A percentile compares a stretch with the other conserved stretches of the same genome.
phyloP scores from a whole-genome alignment of 2,888 invertebrate genomes.

The Auanema sp. region DNA sequence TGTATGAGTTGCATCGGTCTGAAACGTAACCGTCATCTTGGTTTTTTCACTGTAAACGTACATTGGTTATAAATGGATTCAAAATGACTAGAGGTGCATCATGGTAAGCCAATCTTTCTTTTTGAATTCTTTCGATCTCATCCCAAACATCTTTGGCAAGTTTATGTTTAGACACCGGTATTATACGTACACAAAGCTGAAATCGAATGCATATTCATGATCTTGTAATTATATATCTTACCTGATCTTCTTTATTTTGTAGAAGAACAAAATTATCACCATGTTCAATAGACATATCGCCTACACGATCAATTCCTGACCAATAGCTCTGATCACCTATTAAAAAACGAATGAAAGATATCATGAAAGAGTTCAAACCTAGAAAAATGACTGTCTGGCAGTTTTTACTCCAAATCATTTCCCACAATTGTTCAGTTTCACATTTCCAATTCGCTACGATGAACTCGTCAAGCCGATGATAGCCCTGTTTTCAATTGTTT shows the following conservation, averaged over 20 bases:
- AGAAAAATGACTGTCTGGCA: conserved; percentile 48
- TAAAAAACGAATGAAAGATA: neutral
- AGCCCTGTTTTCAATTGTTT: conserved; percentile 36
- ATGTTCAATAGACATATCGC: conserved; percentile 33
- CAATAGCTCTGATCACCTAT: conserved; percentile 23
- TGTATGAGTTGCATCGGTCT: neutral
- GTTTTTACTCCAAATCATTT: conserved; percentile 49
- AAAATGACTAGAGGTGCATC: conserved; percentile 40
- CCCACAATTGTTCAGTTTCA: conserved; percentile 54
- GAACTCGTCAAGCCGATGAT: conserved; percentile 60
- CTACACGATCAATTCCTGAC: conserved; percentile 24
- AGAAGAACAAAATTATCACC: conserved; percentile 40
- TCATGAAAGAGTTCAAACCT: neutral
- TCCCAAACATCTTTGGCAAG: conserved; percentile 56
- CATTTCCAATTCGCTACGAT: conserved; percentile 49
- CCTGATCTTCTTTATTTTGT: conserved; percentile 43
- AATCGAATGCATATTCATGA: too few relatives aligned
- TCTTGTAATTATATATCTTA: too few relatives aligned
- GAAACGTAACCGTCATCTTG: neutral
- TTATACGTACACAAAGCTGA: conserved; percentile 50
- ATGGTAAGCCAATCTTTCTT: conserved; percentile 35
- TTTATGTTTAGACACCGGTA: conserved; percentile 37
- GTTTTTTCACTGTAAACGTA: neutral
- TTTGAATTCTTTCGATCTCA: conserved; percentile 60
- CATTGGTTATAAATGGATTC: conserved; percentile 15